These are phyloP conservation scores for Agriopis leucophaearia DNA, from an alignment of 2,888 invertebrate species.

Conservation along the genomic window DNA sequence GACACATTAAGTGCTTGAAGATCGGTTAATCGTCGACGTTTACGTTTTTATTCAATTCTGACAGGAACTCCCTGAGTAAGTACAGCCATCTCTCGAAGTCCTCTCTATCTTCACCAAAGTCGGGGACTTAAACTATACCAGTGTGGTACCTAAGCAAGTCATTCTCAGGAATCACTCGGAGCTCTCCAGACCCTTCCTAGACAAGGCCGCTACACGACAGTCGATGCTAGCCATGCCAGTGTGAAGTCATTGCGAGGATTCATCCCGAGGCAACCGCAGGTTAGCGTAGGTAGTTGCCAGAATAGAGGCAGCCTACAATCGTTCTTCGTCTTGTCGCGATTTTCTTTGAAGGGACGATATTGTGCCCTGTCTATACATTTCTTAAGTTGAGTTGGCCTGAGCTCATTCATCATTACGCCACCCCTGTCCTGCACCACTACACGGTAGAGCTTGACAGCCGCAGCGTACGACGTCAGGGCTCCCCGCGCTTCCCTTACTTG, in stretches of 20 bases:
- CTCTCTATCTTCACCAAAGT: not conserved
- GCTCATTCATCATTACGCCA: no score
- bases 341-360: not conserved
- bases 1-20: not conserved
- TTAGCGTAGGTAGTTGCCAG: not conserved
- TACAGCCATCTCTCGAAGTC: slow-evolving; percentile 4
- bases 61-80: slow-evolving; percentile 3
- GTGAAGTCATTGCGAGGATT: not conserved
- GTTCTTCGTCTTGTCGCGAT: not conserved
- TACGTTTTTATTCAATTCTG: not conserved
- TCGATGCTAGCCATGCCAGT: not conserved
- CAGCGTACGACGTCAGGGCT: no score
- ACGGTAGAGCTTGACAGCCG: no score
- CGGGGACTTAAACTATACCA: not conserved
- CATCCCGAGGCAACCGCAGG: not conserved
- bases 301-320: slow-evolving; percentile 2
- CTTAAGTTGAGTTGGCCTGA: no score
- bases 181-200: not conserved
- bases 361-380: no score
- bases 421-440: no score
- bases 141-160: not conserved
- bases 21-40: not conserved
- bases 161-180: slow-evolving; percentile 2
- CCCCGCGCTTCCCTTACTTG: no score
- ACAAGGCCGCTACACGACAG: not conserved